phyloP scores from a whole-genome alignment of 2,797 vertebrate species.

The Nyctibius grandis region DNA sequence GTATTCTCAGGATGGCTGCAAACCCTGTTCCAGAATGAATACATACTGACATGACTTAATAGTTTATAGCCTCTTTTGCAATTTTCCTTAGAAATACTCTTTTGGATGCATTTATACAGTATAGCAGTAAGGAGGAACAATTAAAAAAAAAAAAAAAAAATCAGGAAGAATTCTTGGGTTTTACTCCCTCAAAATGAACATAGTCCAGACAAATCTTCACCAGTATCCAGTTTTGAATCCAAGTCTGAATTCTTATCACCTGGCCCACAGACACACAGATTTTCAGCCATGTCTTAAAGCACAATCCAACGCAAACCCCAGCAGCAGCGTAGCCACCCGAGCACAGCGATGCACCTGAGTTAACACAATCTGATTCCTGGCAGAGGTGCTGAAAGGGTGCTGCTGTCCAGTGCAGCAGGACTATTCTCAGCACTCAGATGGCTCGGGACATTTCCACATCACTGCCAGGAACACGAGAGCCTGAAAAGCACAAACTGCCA shows the following conservation, averaged over 20 bases:
- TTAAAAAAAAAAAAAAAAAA: background rate
- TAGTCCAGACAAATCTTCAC: background rate
- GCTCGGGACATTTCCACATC: background rate
- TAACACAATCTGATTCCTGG: background rate
- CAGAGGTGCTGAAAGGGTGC: background rate
- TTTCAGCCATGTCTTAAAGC: background rate
- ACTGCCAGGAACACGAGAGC: background rate
- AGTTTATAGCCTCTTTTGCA: background rate
- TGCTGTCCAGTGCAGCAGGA: background rate
- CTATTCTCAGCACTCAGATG: background rate
- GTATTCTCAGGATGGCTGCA: background rate
- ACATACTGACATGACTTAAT: rapidly evolving
- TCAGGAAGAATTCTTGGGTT: background rate
- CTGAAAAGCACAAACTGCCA: background rate
- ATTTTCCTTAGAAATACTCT: background rate
- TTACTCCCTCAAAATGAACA: background rate
- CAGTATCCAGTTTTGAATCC: background rate
- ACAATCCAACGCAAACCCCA: background rate
- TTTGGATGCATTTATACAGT: background rate
- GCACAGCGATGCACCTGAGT: background rate
- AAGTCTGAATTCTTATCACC: background rate
- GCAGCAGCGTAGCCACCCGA: background rate
- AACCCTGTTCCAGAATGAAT: background rate
- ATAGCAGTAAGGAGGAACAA: background rate
- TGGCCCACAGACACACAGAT: background rate